A percentile compares a stretch with the other conserved stretches of the same genome.
These are phyloP conservation scores for Pterois miles DNA, from an alignment of 2,797 vertebrate genomes.

Conservation along the genomic window DNA sequence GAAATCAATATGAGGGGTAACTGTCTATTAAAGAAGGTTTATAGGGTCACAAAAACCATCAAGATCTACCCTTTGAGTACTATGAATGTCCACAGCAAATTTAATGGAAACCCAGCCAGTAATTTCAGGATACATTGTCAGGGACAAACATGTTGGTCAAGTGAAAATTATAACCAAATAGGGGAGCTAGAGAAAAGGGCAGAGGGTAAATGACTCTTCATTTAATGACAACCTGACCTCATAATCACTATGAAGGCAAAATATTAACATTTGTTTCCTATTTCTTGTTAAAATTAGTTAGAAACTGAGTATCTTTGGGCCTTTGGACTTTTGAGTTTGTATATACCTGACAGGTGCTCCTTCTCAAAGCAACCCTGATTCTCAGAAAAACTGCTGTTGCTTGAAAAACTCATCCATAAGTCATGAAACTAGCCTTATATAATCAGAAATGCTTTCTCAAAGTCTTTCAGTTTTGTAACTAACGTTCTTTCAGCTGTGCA, in stretches of 20 bases:
- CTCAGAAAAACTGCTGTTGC: conserved; percentile 8
- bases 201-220: neutral
- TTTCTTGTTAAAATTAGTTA: neutral
- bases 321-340: neutral
- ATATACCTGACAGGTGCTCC: neutral
- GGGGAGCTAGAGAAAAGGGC: neutral
- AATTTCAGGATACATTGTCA: neutral
- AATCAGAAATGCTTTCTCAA: conserved; percentile 40
- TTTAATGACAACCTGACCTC: neutral
- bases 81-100: neutral
- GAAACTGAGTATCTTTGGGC: neutral
- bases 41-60: neutral
- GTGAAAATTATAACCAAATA: neutral
- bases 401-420: conserved; percentile 43
- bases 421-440: conserved; percentile 46
- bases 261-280: neutral
- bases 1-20: neutral
- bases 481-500: conserved; percentile 25
- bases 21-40: neutral
- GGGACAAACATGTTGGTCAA: neutral
- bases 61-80: neutral
- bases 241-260: neutral
- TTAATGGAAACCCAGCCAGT: neutral
- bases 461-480: conserved; percentile 34
- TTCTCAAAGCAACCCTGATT: conserved; percentile 35